Evolutionary conservation across 2,888 invertebrate genomes (phyloP).

Genomic region (Dioctria rufipes): DNA sequence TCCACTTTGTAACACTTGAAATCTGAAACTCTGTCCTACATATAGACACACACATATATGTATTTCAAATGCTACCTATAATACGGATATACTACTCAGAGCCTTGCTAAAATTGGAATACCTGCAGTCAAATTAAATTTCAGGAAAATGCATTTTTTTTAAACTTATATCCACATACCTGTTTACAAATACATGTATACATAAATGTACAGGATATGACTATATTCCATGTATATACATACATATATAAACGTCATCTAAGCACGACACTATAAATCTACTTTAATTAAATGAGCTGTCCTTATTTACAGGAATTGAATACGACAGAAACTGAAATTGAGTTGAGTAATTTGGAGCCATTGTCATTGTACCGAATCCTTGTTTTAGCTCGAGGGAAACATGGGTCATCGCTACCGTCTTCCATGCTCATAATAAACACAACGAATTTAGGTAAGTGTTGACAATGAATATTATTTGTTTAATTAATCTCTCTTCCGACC

Average conservation of each 20-base stretch:
- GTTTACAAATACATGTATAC: conserved; percentile 32
- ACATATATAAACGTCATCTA: not conserved
- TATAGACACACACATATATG: not conserved
- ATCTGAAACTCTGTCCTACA: not conserved
- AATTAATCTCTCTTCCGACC: not conserved
- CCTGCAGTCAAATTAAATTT: conserved; percentile 12
- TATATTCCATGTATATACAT: too few relatives aligned
- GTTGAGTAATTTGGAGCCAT: conserved; percentile 77
- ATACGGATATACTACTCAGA: too few relatives aligned
- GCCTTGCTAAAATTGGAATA: not conserved
- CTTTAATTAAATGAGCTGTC: conserved; percentile 33
- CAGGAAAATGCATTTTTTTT: conserved; percentile 2
- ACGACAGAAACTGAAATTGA: conserved; percentile 77
- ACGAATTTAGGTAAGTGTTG: conserved; percentile 73
- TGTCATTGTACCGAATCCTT: conserved; percentile 84
- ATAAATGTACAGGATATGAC: too few relatives aligned
- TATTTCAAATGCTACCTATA: too few relatives aligned
- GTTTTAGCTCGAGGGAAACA: conserved; percentile 84
- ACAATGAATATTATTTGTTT: not conserved
- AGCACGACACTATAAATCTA: conserved; percentile 31
- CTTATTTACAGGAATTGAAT: conserved; percentile 76
- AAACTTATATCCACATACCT: not conserved
- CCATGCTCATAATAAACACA: conserved; percentile 83
- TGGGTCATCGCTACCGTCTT: conserved; percentile 87
- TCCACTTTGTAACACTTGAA: not conserved